These are phyloP conservation scores for Bolinopsis microptera DNA, from an alignment of 37 sponge, comb jelly and placozoan species.

Conservation along the genomic window DNA sequence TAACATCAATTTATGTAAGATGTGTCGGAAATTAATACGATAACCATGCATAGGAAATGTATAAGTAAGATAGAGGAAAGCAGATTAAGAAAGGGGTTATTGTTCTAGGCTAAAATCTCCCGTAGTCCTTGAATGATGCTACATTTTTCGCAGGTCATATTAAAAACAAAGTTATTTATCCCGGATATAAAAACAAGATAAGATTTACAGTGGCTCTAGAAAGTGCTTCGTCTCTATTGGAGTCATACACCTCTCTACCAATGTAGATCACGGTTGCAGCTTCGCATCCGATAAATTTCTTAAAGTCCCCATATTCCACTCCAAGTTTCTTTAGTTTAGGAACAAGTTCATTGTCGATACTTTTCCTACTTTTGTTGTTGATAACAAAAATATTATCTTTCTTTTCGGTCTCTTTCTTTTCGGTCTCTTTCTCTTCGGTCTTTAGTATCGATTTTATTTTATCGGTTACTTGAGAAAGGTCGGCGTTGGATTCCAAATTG, in stretches of 20 bases:
- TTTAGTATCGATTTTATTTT: neutral
- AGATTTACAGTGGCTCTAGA: conserved; percentile 1
- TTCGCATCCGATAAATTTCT: neutral
- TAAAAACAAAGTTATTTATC: no score
- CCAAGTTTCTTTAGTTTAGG: conserved; percentile 15
- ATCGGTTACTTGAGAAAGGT: neutral
- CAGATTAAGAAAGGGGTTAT: no score
- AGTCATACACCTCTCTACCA: neutral
- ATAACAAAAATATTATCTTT: neutral
- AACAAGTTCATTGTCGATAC: neutral
- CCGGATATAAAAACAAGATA: no score
- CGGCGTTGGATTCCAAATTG: neutral
- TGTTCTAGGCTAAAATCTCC: no score
- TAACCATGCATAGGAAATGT: no score
- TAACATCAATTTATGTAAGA: no score
- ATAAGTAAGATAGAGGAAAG: no score
- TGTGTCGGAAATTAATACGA: no score
- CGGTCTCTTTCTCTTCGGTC: neutral
- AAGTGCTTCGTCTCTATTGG: neutral
- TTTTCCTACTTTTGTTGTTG: neutral
- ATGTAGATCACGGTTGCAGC: conserved; percentile 10
- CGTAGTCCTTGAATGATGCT: no score
- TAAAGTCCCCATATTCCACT: neutral
- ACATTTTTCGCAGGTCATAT: no score
- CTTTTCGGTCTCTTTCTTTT: no score